Evolutionary conservation across 2,888 invertebrate species (phyloP), one percentile per base, ranked within the genome.

Genomic region (Ennomos fuscantarius): DNA sequence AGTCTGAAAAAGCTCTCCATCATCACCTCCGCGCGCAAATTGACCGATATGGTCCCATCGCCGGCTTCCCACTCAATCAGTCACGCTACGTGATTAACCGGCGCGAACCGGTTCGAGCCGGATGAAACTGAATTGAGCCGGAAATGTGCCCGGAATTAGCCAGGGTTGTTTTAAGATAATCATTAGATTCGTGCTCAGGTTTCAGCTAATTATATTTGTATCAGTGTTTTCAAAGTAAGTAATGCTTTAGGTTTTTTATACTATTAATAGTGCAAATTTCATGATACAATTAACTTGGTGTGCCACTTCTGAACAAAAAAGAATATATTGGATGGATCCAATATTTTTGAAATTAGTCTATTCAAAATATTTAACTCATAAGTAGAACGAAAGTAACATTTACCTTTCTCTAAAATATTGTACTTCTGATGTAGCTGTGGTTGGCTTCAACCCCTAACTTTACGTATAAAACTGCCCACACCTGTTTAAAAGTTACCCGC

Each of bases 401-500:
- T 24, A 2, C 24, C 24, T 24, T 24, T 24, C 24, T 6, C 24
- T 2, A 24, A 24, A 24, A 24, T 6, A 24, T 24, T 24, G 24
- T 24, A 24, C 24, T 24, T 24, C 24, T 24, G 24, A 2, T 24
- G 24, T 24, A 24, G 6, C 24, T 24, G 24, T 3, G 34, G 41
- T 36, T n/a, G 11, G 48, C 43, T 37, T 42, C 43, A 41, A 43
- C 43, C 49, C 13, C 37, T 39, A 55, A 55, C 39, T 49, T 37
- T 45, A 55, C 37, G 42, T 44, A 50, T 33, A 41, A 41, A 55
- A 50, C 51, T 39, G 50, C 36, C 49, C 43, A 15, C 46, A 41
- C 57, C 36, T 45, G 49, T 54, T 50, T 36, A 59, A 59, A 59
- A 54, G 45, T 49, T 59, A 12, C 48, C 53, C 53, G 54, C 49